These are phyloP conservation scores for Drosophila phalerata DNA, from an alignment of 2,888 invertebrate species.

Conservation along the genomic window DNA sequence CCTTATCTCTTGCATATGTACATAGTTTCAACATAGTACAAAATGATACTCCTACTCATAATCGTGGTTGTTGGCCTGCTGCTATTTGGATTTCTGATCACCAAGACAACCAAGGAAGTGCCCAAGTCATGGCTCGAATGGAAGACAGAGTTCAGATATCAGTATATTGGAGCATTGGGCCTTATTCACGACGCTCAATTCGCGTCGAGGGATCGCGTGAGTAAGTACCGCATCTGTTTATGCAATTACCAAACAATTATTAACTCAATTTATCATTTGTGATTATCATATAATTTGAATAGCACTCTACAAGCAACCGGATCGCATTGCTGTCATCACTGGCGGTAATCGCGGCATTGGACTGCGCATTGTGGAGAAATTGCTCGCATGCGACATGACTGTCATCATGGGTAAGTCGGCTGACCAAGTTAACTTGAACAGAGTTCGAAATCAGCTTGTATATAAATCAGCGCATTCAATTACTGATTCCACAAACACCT, in stretches of 20 bases:
- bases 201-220: conserved; percentile 81
- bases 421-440: conserved; percentile 10
- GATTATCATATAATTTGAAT: conserved; percentile 25
- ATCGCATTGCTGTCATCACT: conserved; percentile 92
- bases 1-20: conserved; percentile 44
- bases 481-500: conserved; percentile 54
- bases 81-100: conserved; percentile 80
- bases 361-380: conserved; percentile 90
- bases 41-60: conserved; percentile 50
- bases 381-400: conserved; percentile 91
- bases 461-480: conserved; percentile 27
- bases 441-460: not conserved
- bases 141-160: conserved; percentile 84
- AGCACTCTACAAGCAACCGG: conserved; percentile 89
- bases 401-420: conserved; percentile 89
- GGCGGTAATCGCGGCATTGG: conserved; percentile 96
- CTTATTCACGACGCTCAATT: conserved; percentile 82
- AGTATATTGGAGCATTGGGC: conserved; percentile 82
- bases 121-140: conserved; percentile 85
- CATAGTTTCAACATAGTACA: conserved; percentile 25
- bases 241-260: conserved; percentile 25
- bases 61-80: conserved; percentile 62
- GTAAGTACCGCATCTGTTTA: conserved; percentile 67
- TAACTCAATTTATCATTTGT: conserved; percentile 19
- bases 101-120: conserved; percentile 84